These are phyloP conservation scores for Rattus rattus DNA, from an alignment of 2,113 vertebrate genomes.

Conservation along the genomic window DNA sequence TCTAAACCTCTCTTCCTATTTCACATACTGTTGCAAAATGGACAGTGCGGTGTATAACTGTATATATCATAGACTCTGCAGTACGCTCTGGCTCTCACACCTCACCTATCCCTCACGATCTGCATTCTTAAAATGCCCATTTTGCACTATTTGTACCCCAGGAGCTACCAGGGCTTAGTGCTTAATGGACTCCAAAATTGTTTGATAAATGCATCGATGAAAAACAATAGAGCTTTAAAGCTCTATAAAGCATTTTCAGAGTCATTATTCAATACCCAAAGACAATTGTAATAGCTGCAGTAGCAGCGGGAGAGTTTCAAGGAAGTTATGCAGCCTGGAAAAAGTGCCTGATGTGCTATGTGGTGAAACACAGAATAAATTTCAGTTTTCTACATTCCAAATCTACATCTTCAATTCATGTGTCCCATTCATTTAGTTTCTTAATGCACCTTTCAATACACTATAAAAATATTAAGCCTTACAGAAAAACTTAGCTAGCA, in stretches of 20 bases:
- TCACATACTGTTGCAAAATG: background rate
- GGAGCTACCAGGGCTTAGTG: background rate
- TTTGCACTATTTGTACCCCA: background rate
- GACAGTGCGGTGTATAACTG: rapidly evolving
- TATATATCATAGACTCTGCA: background rate
- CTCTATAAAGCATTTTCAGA: background rate
- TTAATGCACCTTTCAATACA: background rate
- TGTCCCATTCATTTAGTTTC: background rate
- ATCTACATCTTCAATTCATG: background rate
- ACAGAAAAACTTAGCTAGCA: background rate
- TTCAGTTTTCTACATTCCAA: background rate
- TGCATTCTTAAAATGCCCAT: background rate
- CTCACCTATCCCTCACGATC: background rate
- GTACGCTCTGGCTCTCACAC: background rate
- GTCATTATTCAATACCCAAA: background rate
- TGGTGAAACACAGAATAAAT: background rate
- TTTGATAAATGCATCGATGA: background rate
- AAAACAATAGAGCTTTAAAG: background rate
- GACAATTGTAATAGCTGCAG: background rate
- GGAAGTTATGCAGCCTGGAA: background rate
- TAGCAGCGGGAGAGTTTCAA: background rate
- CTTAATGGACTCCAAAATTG: background rate
- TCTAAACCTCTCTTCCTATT: background rate
- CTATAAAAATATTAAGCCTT: background rate
- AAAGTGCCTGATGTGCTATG: background rate